These are phyloP conservation scores for Rhopilema esculentum DNA, from an alignment of 30 jellyfish, hydroid and myxozoan species.

Conservation along the genomic window DNA sequence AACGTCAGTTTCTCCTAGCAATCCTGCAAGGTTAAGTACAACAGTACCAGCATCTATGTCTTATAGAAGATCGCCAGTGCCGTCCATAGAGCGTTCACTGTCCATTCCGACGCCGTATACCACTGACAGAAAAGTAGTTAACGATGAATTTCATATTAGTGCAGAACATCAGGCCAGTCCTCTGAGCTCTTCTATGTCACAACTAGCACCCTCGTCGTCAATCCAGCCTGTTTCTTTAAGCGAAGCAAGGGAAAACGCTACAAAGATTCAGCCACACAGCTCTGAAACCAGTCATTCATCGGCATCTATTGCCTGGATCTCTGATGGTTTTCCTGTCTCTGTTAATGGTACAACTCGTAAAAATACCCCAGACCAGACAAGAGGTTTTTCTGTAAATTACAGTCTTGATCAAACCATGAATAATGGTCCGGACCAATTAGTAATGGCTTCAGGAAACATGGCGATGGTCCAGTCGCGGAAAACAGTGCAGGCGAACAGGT, in stretches of 20 bases:
- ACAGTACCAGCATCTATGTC: not conserved
- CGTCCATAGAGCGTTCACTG: not conserved
- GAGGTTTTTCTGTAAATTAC: not conserved
- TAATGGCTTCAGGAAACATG: not conserved
- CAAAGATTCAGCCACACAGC: not conserved
- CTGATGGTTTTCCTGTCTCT: not conserved
- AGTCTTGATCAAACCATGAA: not conserved
- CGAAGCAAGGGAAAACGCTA: not conserved
- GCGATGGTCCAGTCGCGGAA: slow-evolving; percentile 20
- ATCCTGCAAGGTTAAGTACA: not conserved
- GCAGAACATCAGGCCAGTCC: not conserved
- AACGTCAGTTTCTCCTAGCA: not conserved
- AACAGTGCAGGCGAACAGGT: not conserved
- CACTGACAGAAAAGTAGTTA: not conserved
- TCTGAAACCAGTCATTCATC: not conserved
- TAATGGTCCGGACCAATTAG: not conserved
- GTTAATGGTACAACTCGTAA: not conserved
- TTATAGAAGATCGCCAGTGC: slow-evolving; percentile 1
- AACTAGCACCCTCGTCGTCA: not conserved
- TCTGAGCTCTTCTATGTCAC: not conserved
- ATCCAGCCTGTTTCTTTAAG: not conserved
- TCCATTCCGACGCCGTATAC: not conserved
- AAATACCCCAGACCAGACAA: slow-evolving; percentile 9
- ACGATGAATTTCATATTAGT: not conserved
- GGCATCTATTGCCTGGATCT: not conserved